These are phyloP conservation scores for Coleophora flavipennella DNA, from an alignment of 2,888 invertebrate genomes.

Conservation along the genomic window DNA sequence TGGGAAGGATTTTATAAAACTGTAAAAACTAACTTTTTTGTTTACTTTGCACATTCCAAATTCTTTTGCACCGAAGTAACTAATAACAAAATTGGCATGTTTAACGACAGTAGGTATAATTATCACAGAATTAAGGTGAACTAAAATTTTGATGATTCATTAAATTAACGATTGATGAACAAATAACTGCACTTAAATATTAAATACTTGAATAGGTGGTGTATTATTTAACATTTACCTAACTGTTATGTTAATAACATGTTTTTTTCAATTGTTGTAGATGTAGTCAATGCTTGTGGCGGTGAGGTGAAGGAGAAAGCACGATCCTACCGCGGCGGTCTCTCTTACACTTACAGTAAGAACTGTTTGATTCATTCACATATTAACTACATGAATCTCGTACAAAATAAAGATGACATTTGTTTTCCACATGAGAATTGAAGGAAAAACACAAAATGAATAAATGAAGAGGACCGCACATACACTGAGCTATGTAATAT, in stretches of 20 bases:
- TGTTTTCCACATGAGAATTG: too few relatives aligned
- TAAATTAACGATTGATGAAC: background rate
- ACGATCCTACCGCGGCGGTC: conserved; percentile 73
- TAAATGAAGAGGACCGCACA: conserved; percentile 36
- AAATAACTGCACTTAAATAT: conserved; percentile 1
- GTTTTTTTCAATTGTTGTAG: conserved; percentile 78
- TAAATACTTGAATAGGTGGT: background rate
- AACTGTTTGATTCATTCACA: conserved; percentile 18
- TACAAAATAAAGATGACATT: too few relatives aligned
- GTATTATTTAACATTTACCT: conserved; percentile 11
- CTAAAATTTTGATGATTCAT: too few relatives aligned
- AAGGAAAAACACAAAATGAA: too few relatives aligned
- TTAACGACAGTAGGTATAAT: conserved; percentile 6
- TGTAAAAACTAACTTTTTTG: conserved; percentile 8
- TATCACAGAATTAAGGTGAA: background rate
- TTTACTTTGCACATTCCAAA: conserved; percentile 13
- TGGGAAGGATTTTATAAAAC: conserved; percentile 11
- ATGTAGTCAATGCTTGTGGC: conserved; percentile 92
- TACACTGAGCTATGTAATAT: conserved; percentile 1
- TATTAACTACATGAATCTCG: background rate
- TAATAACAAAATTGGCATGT: conserved; percentile 8
- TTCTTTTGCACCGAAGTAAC: conserved; percentile 14
- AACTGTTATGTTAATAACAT: conserved; percentile 35
- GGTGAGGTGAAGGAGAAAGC: conserved; percentile 81
- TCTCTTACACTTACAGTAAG: conserved; percentile 71